Percentiles rank a stretch among this genome's conserved stretches.
Conservation (phyloP, 2,113 vertebrate genomes). For the Larimichthys polyactis region DNA sequence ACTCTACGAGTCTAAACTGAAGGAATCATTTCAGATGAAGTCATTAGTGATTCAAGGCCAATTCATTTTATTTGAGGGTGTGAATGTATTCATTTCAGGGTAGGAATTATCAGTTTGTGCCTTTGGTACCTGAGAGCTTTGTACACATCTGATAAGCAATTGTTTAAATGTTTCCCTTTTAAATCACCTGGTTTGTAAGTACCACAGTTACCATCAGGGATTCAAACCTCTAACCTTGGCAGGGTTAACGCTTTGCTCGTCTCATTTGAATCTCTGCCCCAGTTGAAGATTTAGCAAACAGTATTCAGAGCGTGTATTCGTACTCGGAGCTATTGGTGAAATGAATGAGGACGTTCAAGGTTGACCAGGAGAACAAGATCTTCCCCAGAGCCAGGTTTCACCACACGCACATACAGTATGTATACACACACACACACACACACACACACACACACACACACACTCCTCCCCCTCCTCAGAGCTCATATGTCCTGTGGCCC, state of each 20-base stretch:
- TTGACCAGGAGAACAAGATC: slow-evolving; percentile 64
- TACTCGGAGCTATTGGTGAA: slow-evolving; percentile 26
- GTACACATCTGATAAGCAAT: neutral
- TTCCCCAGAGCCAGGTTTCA: slow-evolving; percentile 55
- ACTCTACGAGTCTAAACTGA: neutral
- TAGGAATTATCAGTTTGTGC: neutral
- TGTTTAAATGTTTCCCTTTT: neutral
- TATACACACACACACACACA: slow-evolving; percentile 14
- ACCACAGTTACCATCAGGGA: neutral
- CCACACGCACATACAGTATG: slow-evolving; percentile 28
- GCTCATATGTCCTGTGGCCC: slow-evolving; percentile 38
- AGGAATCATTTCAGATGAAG: neutral
- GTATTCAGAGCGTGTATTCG: slow-evolving; percentile 1
- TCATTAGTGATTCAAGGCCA: neutral
- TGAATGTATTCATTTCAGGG: neutral
- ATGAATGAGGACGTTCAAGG: slow-evolving; percentile 63
- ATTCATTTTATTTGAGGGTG: neutral
- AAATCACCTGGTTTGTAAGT: neutral
- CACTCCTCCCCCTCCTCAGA: slow-evolving; percentile 32
- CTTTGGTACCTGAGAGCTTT: neutral
- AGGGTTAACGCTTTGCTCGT: neutral
- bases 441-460: slow-evolving; percentile 2
- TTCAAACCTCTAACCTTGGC: neutral
- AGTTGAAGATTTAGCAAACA: neutral
- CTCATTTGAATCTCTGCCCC: neutral